These are phyloP conservation scores for Entelurus aequoreus DNA, from an alignment of 2,113 vertebrate species.

Conservation along the genomic window DNA sequence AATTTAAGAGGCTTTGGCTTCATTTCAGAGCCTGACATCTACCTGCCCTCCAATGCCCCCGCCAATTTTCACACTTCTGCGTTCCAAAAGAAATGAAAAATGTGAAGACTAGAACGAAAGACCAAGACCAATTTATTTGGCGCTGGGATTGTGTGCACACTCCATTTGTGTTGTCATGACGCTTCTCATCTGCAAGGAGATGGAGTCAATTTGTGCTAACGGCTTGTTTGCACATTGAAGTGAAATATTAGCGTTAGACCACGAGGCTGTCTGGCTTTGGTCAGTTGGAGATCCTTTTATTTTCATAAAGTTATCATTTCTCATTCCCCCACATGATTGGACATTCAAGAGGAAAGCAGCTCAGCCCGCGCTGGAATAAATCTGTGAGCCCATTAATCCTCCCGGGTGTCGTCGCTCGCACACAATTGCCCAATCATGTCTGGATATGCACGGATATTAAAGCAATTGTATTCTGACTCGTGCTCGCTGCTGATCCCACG, in stretches of 20 bases:
- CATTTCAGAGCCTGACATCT: constrained; percentile 70
- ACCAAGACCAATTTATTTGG: constrained; percentile 44
- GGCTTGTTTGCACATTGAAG: constrained; percentile 36
- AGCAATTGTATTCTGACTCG: constrained; percentile 61
- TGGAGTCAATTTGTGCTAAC: constrained; percentile 53
- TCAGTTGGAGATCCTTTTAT: constrained; percentile 74
- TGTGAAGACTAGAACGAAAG: too few relatives aligned
- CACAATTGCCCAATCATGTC: constrained; percentile 64
- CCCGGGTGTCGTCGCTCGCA: constrained; percentile 54
- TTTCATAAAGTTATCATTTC: constrained; percentile 71
- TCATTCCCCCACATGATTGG: constrained; percentile 73
- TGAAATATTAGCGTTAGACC: constrained; percentile 12
- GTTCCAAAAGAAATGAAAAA: constrained; percentile 1
- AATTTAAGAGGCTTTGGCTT: constrained; percentile 72
- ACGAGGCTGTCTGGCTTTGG: constrained; percentile 63
- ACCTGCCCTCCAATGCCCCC: constrained; percentile 67
- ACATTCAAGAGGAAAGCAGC: constrained; percentile 77
- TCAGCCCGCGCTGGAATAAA: constrained; percentile 76
- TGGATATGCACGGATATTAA: constrained; percentile 71
- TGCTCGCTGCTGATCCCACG: constrained; percentile 53
- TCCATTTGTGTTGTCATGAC: constrained; percentile 62
- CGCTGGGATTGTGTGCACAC: constrained; percentile 18
- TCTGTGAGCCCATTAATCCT: constrained; percentile 75
- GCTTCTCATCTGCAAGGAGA: constrained; percentile 37
- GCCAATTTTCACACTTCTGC: constrained; percentile 50